Base-by-base conservation (phyloP, 2,797 vertebrate genomes). In the Chaunax sp. region DNA sequence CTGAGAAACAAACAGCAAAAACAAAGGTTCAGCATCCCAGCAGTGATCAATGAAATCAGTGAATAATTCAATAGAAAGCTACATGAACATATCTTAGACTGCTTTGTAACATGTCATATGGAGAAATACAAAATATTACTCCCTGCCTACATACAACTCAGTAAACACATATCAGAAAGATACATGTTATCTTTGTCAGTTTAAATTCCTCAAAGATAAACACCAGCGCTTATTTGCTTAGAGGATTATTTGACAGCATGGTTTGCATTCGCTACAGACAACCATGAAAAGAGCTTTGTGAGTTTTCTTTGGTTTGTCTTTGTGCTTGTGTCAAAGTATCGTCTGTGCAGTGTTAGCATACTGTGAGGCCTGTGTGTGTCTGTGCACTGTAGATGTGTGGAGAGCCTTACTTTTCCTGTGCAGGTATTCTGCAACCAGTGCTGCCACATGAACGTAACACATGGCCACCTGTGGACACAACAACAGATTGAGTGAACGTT, bases 361-460 rank as follows among this genome's bases (percentile, higher is more conserved):
- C 28, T 44, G 47, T 53, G 26, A 28, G 25, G 33, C 35, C n/a
- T 18, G 37, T 57, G 38, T 44, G 33, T 58, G 55, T 50, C 26
- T n/a, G 26, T 37, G 44, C 38, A n/a, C n/a, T n/a, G 45, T 41
- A 12, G 13, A 16, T 19, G 40, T 14, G 19, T 1, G 7, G 3
- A 25, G 20, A 12, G 18, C 13, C 97, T 96, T 96, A 99, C 98
- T 98, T 94, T 97, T 99, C 72, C 96, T 93, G 92, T 97, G 88
- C 62, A 99, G 93, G 88, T 98, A 99, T 83, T 99, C 97, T 2
- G 97, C 97, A 62, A 99, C 95, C 1, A 99, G 91, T 0, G 97
- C 97, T 45, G 97, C 96, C 26, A 98, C 94, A 0, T 99, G 98
- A 65, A 99, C 91, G 0, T 96, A 96, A 77, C 97, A 99, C 98